Percentiles rank a stretch among this genome's conserved stretches.
These are phyloP conservation scores for Thalpophila matura DNA, from an alignment of 2,888 invertebrate species.

Conservation along the genomic window DNA sequence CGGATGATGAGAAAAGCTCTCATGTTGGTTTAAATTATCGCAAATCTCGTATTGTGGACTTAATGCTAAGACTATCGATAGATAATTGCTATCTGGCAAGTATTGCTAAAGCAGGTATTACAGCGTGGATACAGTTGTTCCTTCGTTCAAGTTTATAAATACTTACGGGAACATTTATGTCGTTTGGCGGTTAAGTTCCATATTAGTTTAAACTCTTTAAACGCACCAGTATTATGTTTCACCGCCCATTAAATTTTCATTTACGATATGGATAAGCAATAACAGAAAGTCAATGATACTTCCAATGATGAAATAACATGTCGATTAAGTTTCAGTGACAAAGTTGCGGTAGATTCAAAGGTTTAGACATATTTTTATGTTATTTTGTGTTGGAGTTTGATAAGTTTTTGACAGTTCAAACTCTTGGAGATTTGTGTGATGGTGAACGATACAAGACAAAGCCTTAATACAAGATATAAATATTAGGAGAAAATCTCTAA, in stretches of 20 bases:
- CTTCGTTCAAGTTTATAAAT: slow-evolving; percentile 7
- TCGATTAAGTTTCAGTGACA: slow-evolving; percentile 59
- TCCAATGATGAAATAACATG: slow-evolving; percentile 63
- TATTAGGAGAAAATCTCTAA: no score
- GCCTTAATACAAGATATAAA: no score
- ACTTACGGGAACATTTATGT: slow-evolving; percentile 43
- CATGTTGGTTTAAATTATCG: neutral
- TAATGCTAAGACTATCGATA: neutral
- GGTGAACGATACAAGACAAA: neutral
- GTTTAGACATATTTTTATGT: slow-evolving; percentile 34
- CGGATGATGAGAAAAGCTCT: neutral
- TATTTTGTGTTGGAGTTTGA: slow-evolving; percentile 27
- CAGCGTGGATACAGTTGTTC: slow-evolving; percentile 1
- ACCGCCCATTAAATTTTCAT: slow-evolving; percentile 65
- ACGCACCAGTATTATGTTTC: slow-evolving; percentile 57
- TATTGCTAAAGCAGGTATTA: neutral
- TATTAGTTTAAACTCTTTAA: slow-evolving; percentile 61
- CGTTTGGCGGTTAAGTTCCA: slow-evolving; percentile 52
- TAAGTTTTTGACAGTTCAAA: slow-evolving; percentile 38
- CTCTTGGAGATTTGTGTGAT: slow-evolving; percentile 7
- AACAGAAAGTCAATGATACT: slow-evolving; percentile 62
- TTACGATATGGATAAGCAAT: slow-evolving; percentile 62
- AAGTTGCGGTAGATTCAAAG: slow-evolving; percentile 49
- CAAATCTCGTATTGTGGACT: neutral
- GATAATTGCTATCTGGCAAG: slow-evolving; percentile 1